Evolutionary conservation across 2,113 vertebrate species (phyloP), one percentile per base, ranked within the genome.

Genomic region (Ardeotis arabs): DNA sequence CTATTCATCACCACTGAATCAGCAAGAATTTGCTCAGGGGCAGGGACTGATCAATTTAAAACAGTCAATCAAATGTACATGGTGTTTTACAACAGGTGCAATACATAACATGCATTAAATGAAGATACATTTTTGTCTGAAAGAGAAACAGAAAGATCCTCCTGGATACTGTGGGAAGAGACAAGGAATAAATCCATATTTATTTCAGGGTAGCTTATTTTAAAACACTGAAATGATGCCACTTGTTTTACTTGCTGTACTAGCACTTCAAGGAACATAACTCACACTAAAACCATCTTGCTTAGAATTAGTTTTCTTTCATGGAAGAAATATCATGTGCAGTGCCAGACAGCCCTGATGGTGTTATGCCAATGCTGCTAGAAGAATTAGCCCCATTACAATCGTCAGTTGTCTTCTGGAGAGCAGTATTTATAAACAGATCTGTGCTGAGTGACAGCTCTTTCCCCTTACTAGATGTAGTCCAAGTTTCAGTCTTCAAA

Each of bases 171-270:
- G 80, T 94, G 81, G 68, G 83, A 93, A 90, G 69, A 90, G 52
- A 84, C 52, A 55, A 82, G 90, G 88, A 92, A 95, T 96, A 96
- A 95, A 96, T 96, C 86, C 92, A 84, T 96, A 92, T 55, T 89
- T 77, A 95, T 92, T 97, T 89, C 66, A 79, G 69, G 58, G 45
- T 19, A 87, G 77, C 74, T 95, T 89, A 93, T 92, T 95, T 90
- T 95, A 93, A 97, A 84, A 76, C 66, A 76, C 91, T 58, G 86
- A 95, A 96, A 90, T 52, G 66, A 87, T 94, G 84, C 80, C 56
- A 33, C 84, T 95, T 95, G 94, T 96, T 95, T 95, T 89, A 93
- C 89, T 95, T 76, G 69, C 89, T 94, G 92, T 64, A 92, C 95
- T 75, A 91, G 92, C 96, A 93, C 92, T 97, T 95, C 44, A 82